Evolutionary conservation across 2,888 invertebrate species (phyloP).

Genomic region (Erpobdella octoculata): DNA sequence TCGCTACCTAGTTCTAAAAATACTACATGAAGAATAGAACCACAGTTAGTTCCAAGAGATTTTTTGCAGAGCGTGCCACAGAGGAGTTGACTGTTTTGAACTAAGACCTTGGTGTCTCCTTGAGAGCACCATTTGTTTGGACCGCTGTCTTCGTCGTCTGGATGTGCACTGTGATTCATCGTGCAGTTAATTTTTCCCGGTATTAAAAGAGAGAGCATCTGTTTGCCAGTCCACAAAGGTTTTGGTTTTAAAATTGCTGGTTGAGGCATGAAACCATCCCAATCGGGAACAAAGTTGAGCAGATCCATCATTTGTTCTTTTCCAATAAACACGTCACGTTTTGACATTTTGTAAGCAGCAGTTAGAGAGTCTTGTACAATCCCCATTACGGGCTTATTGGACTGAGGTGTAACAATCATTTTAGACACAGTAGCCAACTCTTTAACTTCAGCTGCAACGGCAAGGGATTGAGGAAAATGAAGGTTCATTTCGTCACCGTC

Average conservation of each 20-base stretch:
- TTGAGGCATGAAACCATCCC: conserved; percentile 98
- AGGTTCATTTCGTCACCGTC: conserved; percentile 99
- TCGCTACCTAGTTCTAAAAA: conserved; percentile 66
- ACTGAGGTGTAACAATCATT: conserved; percentile 95
- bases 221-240: conserved; percentile 92
- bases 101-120: too few relatives aligned
- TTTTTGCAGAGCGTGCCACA: conserved; percentile 98
- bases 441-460: conserved; percentile 92
- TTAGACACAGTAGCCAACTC: conserved; percentile 93
- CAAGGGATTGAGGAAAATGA: conserved; percentile 96
- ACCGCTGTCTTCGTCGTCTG: too few relatives aligned
- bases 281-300: conserved; percentile 93
- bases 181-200: conserved; percentile 94
- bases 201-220: conserved; percentile 92
- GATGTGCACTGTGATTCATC: too few relatives aligned
- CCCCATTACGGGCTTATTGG: conserved; percentile 99
- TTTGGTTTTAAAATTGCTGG: conserved; percentile 92
- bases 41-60: conserved; percentile 91
- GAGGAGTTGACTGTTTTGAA: conserved; percentile 92
- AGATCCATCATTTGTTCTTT: conserved; percentile 95
- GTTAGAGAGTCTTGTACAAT: conserved; percentile 96
- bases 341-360: conserved; percentile 98
- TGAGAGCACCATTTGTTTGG: too few relatives aligned
- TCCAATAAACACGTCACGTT: conserved; percentile 79
- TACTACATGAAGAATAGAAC: conserved; percentile 91